Evolutionary conservation across 2,888 invertebrate species (phyloP), one percentile per base, ranked within the genome.

Genomic region (Leucania comma): DNA sequence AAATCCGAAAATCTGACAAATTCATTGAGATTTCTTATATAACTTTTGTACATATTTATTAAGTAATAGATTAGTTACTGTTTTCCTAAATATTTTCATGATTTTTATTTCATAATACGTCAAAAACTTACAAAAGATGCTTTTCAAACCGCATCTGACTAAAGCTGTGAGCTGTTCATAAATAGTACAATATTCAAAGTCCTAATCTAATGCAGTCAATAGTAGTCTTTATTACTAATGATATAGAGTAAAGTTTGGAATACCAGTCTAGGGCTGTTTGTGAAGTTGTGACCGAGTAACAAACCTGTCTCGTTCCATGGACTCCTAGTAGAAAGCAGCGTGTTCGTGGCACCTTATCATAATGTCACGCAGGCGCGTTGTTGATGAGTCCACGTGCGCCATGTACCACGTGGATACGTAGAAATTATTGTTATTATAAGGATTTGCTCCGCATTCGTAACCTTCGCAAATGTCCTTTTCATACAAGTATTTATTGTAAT

Each of bases 311-410:
- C 32, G 20, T 14, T 10, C n/a, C 20, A 48, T 62, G 24, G 6
- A 46, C 24, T 65, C 65, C 63, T 62, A 62, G 63, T 65, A 62
- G 14, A 32, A 1, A 14, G 26, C 14, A 46, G 24, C 62, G 61
- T 46, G 22, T 20, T 46, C 4, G 20, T 1, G 24, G 6, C 53
- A 26, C 26, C 17, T 2, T 17, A 29, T 29, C 29, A 4, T 29
- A 29, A 26, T 9, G 17, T 53, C 53, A 53, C 3, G 26, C 53
- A 17, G 26, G 17, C 26, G 53, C 26, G 14, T 53, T 51, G 24
- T 51, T 24, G 14, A 24, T 10, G 3, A 48, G 3, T 14, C 51
- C 17, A 51, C 24, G 51, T 26, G 24, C 26, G 53, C 6, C n/a
- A 17, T 2, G 53, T 24, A 17, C 51, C 17, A 53, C 26, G 26